Evolutionary conservation across 1,140 invertebrate species (phyloP).

Genomic region (Drosophila subpulchrella): DNA sequence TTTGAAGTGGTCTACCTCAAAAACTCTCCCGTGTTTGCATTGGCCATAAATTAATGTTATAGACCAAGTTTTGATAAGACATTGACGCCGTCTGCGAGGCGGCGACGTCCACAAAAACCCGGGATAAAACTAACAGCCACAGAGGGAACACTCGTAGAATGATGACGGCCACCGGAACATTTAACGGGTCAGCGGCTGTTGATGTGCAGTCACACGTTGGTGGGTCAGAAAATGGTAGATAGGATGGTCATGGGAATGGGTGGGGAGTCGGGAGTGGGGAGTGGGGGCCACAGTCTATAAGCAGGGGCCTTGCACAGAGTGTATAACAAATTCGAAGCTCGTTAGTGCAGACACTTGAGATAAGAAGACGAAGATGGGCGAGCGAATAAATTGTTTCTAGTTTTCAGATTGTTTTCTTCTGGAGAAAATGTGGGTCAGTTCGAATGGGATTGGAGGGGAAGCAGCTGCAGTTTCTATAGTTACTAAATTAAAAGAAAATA

Average conservation of each 20-base stretch:
- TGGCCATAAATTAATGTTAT: constrained; percentile 80
- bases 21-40: constrained; percentile 27
- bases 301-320: constrained; percentile 17
- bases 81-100: constrained; percentile 67
- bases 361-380: constrained; percentile 57
- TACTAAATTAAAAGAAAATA: constrained; percentile 1
- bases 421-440: constrained; percentile 38
- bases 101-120: constrained; percentile 23
- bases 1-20: constrained; percentile 52
- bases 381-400: constrained; percentile 56
- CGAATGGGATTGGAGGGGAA: constrained; percentile 9
- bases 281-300: constrained; percentile 2
- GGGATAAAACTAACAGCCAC: constrained; percentile 1
- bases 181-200: constrained; percentile 72
- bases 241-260: constrained; percentile 1
- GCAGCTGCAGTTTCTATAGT: constrained; percentile 3
- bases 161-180: constrained; percentile 71
- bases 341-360: constrained; percentile 77
- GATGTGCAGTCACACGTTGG: constrained; percentile 44
- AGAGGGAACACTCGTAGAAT: background rate
- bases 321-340: constrained; percentile 73
- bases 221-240: constrained; percentile 15
- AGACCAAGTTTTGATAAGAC: constrained; percentile 79
- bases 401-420: constrained; percentile 34
- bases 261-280: background rate